These are phyloP conservation scores for Brachionus asplanchnoidis DNA, from an alignment of 1,140 invertebrate genomes.

Conservation along the genomic window DNA sequence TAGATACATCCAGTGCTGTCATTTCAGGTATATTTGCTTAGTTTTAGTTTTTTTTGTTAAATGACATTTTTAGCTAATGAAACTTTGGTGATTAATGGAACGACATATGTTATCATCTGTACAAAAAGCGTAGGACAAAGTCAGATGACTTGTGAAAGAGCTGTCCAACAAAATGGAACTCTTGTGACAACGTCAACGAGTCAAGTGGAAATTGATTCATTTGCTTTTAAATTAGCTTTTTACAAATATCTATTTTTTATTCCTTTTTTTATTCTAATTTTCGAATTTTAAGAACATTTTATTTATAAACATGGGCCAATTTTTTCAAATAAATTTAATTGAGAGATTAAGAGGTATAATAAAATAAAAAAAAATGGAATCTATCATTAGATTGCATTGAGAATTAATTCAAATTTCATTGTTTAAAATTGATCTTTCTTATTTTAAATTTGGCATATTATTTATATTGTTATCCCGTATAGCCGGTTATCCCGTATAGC, in stretches of 20 bases:
- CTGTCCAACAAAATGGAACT: background rate
- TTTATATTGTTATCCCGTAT: no score
- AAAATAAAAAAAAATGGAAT: no score
- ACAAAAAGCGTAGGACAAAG: background rate
- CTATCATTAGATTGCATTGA: no score
- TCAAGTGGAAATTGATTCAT: background rate
- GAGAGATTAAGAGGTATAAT: no score
- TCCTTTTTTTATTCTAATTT: background rate
- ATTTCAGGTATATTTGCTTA: background rate
- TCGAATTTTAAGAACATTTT: background rate
- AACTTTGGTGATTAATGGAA: background rate
- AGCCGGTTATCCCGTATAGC: no score
- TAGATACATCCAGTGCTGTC: background rate
- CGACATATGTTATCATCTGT: background rate
- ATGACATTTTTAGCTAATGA: background rate
- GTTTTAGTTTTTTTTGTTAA: background rate
- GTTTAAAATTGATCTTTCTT: no score
- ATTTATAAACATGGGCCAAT: no score
- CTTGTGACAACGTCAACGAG: background rate
- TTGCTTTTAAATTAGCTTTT: background rate
- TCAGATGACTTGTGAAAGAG: background rate
- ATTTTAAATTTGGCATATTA: no score
- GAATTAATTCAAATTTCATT: no score
- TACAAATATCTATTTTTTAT: background rate
- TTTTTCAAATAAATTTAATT: no score